Conservation (phyloP, 2,888 invertebrate genomes). For the Halocaridina rubra region DNA sequence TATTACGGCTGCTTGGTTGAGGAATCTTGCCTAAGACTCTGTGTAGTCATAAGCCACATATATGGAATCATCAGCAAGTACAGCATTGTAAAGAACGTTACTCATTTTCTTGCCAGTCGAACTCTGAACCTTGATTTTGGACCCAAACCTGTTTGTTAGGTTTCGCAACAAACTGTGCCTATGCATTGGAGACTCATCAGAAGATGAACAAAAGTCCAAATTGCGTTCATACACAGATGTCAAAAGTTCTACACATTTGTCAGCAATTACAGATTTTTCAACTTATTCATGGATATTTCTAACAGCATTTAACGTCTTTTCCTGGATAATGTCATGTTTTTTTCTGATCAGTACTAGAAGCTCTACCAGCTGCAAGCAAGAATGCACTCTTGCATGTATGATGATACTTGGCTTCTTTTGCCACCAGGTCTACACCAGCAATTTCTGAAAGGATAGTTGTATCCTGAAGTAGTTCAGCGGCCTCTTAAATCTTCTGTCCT, state of each 20-base stretch:
- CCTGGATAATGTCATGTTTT: neutral
- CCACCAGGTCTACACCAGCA: no score
- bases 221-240: neutral
- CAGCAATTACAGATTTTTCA: neutral
- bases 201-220: neutral
- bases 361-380: neutral
- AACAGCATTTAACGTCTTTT: neutral
- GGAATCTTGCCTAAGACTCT: neutral
- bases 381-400: neutral
- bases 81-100: neutral
- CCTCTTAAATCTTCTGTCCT: no score
- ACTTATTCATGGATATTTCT: neutral
- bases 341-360: neutral
- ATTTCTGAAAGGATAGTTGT: no score
- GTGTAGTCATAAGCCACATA: slow-evolving; percentile 14
- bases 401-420: no score
- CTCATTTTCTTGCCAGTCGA: neutral
- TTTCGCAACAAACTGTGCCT: neutral
- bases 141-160: neutral
- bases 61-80: neutral
- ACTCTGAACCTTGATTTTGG: neutral
- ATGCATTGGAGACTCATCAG: neutral
- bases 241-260: neutral
- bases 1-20: slow-evolving; percentile 11
- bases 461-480: no score